These are phyloP conservation scores for Desmodus rotundus DNA, from an alignment of 2,113 vertebrate genomes.

Conservation along the genomic window DNA sequence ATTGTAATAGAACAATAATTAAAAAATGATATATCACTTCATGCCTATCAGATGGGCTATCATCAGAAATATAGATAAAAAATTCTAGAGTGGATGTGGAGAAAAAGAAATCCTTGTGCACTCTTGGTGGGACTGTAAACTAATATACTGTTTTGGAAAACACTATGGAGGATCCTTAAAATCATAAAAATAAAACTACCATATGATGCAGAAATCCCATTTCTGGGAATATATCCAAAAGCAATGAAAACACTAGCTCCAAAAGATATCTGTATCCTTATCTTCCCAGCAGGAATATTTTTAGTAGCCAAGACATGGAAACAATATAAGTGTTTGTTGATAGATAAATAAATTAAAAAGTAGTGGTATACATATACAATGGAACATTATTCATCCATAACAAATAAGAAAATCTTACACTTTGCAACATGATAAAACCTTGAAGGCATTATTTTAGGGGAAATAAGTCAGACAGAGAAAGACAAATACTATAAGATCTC, in stretches of 20 bases:
- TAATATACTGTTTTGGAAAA: not conserved
- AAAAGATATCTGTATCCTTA: not conserved
- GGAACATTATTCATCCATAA: not conserved
- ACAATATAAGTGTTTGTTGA: not conserved
- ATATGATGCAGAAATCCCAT: not conserved
- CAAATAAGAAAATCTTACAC: not conserved
- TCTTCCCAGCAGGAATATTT: not conserved
- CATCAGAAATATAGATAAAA: not conserved
- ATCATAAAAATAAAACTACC: not conserved
- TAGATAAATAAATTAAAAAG: not conserved
- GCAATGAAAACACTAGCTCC: not conserved
- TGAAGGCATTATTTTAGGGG: not conserved
- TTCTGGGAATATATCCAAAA: not conserved
- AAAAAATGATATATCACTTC: not conserved
- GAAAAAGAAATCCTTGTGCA: not conserved
- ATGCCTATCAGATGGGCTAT: not conserved
- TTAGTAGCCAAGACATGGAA: not conserved
- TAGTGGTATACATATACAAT: not conserved
- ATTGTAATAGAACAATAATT: too few relatives aligned
- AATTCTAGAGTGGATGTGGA: not conserved
- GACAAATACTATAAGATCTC: not conserved
- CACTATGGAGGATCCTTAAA: not conserved
- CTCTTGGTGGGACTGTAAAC: not conserved
- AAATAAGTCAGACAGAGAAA: not conserved
- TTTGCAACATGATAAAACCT: not conserved